Evolutionary conservation across 2,888 invertebrate genomes (phyloP), one percentile per base, ranked within the genome.

Genomic region (Rotaria socialis): DNA sequence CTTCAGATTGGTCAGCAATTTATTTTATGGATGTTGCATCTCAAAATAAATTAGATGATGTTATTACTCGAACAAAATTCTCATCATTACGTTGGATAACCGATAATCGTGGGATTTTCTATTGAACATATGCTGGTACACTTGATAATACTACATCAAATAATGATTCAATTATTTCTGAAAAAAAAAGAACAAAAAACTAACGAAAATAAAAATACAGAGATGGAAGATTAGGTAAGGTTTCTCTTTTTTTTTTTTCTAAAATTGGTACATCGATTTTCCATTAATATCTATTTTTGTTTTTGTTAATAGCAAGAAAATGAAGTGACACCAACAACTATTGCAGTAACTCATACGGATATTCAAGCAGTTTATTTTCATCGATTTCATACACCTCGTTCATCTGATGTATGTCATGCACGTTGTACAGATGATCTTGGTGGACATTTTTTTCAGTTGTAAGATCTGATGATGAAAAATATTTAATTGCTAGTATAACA

Each of bases 1-100:
- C 98, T 0, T 97, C 97, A 2, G 98, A 99, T 91, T 98, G 98
- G 98, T 94, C 94, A 88, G 95, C 95, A 85, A 95, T 98, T 89
- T 91, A 92, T 89, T 87, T 86, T 84, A 86, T 85, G 87, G 88
- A 89, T 87, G 90, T 90, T 22, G 89, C 90, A 75, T 91, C 92
- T 92, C 95, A 95, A 86, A 93, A 95, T 90, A 95, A 97, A 90
- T 94, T 95, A 35, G 86, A 80, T 43, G 86, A 87, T 75, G 93
- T 94, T n/a, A 92, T 99, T 88, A 94, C 94, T 89, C 95, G 95
- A 90, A 95, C 97, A 0, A 97, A 97, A 91, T 97, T 95, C 91
- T 95, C 96, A 2, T 93, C 94, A 24, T 94, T 97, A 92, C 93
- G 95, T 0, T 99, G 97, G 97, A 96, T 95, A 52, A 95, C 96